Conservation (phyloP, 2,888 invertebrate species). For the Ferrisia virgata region DNA sequence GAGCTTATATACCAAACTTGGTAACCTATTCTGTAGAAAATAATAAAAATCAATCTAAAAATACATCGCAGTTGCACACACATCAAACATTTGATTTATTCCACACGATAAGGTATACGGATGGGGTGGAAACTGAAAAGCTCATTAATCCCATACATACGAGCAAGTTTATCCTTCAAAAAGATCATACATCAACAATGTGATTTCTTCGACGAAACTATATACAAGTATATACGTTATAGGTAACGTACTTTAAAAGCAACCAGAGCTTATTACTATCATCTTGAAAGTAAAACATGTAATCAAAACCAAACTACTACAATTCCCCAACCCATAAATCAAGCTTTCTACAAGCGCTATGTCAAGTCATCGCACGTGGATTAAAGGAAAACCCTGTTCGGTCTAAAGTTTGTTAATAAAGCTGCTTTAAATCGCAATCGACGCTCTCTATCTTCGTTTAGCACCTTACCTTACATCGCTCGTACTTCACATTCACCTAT, state of each 20-base stretch:
- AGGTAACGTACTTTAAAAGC: background rate
- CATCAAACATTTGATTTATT: background rate
- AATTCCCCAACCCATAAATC: constrained; percentile 18
- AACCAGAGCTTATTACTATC: background rate
- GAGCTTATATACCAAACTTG: background rate
- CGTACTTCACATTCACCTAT: background rate
- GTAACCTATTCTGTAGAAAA: too few relatives aligned
- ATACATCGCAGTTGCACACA: background rate
- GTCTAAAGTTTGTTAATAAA: constrained; percentile 5
- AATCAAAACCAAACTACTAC: constrained; percentile 22
- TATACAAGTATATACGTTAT: too few relatives aligned
- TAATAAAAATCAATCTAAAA: background rate
- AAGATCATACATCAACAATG: background rate
- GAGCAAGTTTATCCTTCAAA: background rate
- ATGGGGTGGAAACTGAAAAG: background rate
- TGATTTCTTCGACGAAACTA: background rate
- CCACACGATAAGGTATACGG: background rate
- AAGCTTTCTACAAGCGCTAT: background rate
- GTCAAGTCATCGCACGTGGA: constrained; percentile 22
- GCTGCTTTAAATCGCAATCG: background rate
- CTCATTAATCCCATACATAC: background rate
- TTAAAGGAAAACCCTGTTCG: background rate
- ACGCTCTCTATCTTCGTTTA: background rate
- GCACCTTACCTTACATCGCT: too few relatives aligned
- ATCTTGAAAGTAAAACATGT: constrained; percentile 18